phyloP scores from a whole-genome alignment of 1,140 invertebrate genomes.

The Sycobia sp. region DNA sequence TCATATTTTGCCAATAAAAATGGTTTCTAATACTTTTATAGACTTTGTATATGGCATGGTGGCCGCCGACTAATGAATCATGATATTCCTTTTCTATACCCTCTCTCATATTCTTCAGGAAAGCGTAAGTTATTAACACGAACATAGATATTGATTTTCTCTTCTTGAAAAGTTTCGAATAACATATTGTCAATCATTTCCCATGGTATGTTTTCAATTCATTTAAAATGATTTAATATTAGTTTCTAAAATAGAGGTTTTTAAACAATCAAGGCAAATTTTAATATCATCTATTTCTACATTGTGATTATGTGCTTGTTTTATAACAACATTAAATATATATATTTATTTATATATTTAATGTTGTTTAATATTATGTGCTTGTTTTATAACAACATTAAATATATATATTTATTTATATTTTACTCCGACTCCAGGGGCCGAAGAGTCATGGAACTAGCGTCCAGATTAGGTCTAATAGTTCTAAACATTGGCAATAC shows the following conservation, averaged over 20 bases:
- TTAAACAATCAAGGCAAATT: not conserved
- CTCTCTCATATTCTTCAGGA: slow-evolving; percentile 32
- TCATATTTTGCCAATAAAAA: slow-evolving; percentile 51
- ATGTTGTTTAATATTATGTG: too few species aligned
- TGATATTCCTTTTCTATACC: too few species aligned
- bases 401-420: too few species aligned
- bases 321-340: not conserved
- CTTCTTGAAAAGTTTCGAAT: not conserved
- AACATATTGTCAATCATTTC: not conserved
- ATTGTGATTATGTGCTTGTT: not conserved
- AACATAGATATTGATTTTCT: not conserved
- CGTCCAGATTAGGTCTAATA: too few species aligned
- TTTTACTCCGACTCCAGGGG: too few species aligned
- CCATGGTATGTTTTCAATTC: not conserved
- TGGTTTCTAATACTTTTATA: slow-evolving; percentile 48
- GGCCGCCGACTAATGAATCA: slow-evolving; percentile 46
- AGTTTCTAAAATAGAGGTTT: too few species aligned
- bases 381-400: too few species aligned
- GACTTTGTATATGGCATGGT: slow-evolving; percentile 46
- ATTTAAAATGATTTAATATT: too few species aligned
- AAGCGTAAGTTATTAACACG: slow-evolving; percentile 21
- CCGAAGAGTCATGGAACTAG: too few species aligned
- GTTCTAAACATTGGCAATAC: too few species aligned
- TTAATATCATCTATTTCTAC: too few species aligned
- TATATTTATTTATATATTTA: too few species aligned